phyloP scores from a whole-genome alignment of 2,113 vertebrate genomes.

The Jaculus jaculus region DNA sequence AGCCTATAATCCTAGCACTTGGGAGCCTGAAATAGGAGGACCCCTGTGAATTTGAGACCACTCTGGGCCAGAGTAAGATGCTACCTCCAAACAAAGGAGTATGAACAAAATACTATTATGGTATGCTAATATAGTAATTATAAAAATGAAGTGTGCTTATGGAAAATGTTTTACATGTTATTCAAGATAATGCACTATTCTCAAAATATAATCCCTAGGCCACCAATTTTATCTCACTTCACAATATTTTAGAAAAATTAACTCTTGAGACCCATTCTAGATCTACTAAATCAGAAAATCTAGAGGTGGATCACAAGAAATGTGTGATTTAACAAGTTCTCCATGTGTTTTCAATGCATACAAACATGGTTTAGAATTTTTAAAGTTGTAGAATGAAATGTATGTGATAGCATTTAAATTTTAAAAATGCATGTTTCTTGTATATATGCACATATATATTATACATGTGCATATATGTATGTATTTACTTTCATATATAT shows the following conservation, averaged over 20 bases:
- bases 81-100: not conserved
- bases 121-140: not conserved
- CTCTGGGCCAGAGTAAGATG: too few species aligned
- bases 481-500: too few species aligned
- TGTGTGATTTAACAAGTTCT: constrained; percentile 20
- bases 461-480: not conserved
- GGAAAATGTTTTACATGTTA: constrained; percentile 24
- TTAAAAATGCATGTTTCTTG: not conserved
- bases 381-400: constrained; percentile 12
- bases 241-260: constrained; percentile 41
- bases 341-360: not conserved
- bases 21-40: too few species aligned
- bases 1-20: too few species aligned
- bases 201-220: not conserved
- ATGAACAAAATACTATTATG: not conserved
- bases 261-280: not conserved
- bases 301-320: constrained; percentile 3
- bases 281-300: constrained; percentile 8
- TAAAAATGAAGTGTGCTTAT: constrained; percentile 30
- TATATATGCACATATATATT: not conserved
- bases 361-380: constrained; percentile 1
- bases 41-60: too few species aligned
- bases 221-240: constrained; percentile 17
- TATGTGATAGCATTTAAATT: not conserved
- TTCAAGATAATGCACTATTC: constrained; percentile 35